A percentile compares a stretch with the other conserved stretches of the same genome.
Conservation (phyloP, 2,113 vertebrate genomes). For the Gila orcuttii region DNA sequence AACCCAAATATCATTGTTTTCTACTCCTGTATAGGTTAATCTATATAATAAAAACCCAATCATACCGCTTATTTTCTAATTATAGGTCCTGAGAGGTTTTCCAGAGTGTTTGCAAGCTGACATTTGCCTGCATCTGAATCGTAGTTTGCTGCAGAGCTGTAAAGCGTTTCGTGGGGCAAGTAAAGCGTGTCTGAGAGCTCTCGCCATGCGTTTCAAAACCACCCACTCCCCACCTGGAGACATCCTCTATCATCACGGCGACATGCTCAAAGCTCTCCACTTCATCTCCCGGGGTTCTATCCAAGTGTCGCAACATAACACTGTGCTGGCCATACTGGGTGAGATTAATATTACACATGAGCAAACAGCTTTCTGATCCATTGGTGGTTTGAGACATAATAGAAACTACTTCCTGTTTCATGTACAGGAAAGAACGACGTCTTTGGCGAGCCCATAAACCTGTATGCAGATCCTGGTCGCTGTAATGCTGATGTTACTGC, state of each 20-base stretch:
- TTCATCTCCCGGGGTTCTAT: slow-evolving; percentile 95
- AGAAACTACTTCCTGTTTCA: neutral
- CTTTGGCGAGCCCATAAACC: slow-evolving; percentile 90
- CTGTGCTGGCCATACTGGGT: slow-evolving; percentile 93
- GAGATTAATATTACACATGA: slow-evolving; percentile 7
- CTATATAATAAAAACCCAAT: neutral
- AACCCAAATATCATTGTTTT: neutral
- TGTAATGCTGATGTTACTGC: slow-evolving; percentile 88
- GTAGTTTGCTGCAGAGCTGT: slow-evolving; percentile 90
- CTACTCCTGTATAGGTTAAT: neutral
- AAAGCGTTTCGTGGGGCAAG: slow-evolving; percentile 89
- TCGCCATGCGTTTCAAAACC: slow-evolving; percentile 91
- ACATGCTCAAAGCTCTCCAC: slow-evolving; percentile 89
- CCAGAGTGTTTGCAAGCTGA: slow-evolving; percentile 95
- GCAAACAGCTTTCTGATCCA: neutral
- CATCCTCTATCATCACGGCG: slow-evolving; percentile 89
- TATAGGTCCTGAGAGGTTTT: slow-evolving; percentile 94
- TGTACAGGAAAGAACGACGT: slow-evolving; percentile 90
- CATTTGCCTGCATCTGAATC: slow-evolving; percentile 95
- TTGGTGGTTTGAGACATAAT: neutral
- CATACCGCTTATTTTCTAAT: neutral
- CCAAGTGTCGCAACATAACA: slow-evolving; percentile 87
- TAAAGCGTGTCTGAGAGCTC: slow-evolving; percentile 88
- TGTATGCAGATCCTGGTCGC: slow-evolving; percentile 88
- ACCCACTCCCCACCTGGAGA: slow-evolving; percentile 92